Percentiles rank a stretch among this genome's conserved stretches.
Conservation (phyloP, 2,888 invertebrate genomes). For the Phengaris alcon region DNA sequence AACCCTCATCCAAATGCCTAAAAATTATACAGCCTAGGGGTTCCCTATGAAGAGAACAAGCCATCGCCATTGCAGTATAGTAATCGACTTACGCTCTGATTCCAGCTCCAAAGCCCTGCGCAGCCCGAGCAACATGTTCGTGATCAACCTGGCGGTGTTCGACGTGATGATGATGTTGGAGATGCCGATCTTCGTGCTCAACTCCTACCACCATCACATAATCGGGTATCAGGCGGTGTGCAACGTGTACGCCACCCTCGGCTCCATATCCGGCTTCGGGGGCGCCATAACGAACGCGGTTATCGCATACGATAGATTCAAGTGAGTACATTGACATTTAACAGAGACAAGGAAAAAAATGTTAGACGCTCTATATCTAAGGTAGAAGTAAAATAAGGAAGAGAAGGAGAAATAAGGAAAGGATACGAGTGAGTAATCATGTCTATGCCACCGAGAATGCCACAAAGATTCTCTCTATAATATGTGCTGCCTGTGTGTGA, state of each 20-base stretch:
- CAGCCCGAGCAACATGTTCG: constrained; percentile 85
- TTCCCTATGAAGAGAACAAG: no score
- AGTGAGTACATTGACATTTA: constrained; percentile 53
- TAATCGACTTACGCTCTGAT: constrained; percentile 17
- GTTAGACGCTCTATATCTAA: no score
- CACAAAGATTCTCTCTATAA: no score
- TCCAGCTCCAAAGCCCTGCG: constrained; percentile 83
- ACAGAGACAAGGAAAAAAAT: no score
- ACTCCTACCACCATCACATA: constrained; percentile 80
- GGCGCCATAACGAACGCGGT: constrained; percentile 85
- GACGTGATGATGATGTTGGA: constrained; percentile 85
- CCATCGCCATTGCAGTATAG: no score
- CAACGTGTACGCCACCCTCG: constrained; percentile 81
- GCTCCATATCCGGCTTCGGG: constrained; percentile 84
- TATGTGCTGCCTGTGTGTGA: no score
- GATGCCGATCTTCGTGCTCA: constrained; percentile 82
- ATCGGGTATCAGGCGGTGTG: constrained; percentile 83
- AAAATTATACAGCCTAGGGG: no score
- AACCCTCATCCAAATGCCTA: no score
- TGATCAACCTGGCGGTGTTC: constrained; percentile 84
- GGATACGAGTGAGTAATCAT: no score
- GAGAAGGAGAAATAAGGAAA: no score
- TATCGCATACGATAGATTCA: constrained; percentile 85
- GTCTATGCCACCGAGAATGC: no score
- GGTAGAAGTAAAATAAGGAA: no score